Percentiles rank a stretch among this genome's conserved stretches.
Evolutionary conservation across 2,888 invertebrate genomes (phyloP).

Genomic region (Anaspis maculata): DNA sequence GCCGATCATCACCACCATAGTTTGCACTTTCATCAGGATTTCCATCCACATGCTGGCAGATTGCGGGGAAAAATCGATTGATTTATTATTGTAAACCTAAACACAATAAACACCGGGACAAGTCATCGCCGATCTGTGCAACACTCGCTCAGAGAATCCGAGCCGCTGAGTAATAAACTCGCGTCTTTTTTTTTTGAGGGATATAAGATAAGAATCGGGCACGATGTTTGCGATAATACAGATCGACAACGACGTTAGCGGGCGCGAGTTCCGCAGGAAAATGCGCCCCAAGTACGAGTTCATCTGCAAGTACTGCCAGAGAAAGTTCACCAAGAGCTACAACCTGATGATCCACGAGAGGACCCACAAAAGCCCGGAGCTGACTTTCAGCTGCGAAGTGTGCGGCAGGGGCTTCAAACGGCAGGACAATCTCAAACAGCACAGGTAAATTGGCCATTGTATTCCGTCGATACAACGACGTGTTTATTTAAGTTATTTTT

Average conservation of each 20-base stretch:
- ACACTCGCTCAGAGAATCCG: too few relatives aligned
- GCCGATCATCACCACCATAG: too few relatives aligned
- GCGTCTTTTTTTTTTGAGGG: too few relatives aligned
- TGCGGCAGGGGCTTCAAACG: conserved; percentile 97
- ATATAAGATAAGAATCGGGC: conserved; percentile 31
- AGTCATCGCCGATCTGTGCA: too few relatives aligned
- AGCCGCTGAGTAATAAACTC: too few relatives aligned
- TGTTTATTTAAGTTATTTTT: not conserved
- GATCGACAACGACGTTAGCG: conserved; percentile 79
- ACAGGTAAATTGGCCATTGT: conserved; percentile 81
- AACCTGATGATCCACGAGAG: conserved; percentile 98
- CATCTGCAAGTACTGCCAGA: conserved; percentile 95
- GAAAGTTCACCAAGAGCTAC: conserved; percentile 97
- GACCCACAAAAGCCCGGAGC: conserved; percentile 93
- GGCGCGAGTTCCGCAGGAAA: conserved; percentile 78
- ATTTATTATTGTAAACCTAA: too few relatives aligned
- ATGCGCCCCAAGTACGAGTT: conserved; percentile 94
- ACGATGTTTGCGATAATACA: conserved; percentile 87
- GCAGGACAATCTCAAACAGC: conserved; percentile 92
- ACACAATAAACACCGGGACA: too few relatives aligned
- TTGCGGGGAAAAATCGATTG: too few relatives aligned
- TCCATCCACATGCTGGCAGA: too few relatives aligned
- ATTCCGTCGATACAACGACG: too few relatives aligned
- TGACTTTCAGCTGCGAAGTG: conserved; percentile 95
- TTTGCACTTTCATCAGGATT: too few relatives aligned